These are phyloP conservation scores for Mus minutoides DNA, from an alignment of 2,797 vertebrate species.

Conservation along the genomic window DNA sequence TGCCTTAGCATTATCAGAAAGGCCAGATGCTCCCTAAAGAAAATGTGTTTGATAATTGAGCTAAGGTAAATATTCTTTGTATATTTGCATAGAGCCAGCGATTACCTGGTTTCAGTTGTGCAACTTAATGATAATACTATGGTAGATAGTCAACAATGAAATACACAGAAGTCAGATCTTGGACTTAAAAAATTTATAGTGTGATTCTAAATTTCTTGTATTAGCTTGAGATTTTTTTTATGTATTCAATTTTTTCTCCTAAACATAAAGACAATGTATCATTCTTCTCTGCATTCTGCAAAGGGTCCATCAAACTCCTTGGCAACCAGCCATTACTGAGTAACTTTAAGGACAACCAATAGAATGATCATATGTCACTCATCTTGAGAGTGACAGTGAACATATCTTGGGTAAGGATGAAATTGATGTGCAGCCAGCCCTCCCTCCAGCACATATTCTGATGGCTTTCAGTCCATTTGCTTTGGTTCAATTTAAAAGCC, in stretches of 20 bases:
- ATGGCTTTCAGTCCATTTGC: neutral
- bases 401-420: neutral
- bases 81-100: neutral
- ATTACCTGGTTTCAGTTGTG: neutral
- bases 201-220: neutral
- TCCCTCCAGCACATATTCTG: neutral
- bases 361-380: neutral
- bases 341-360: neutral
- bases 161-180: neutral
- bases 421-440: neutral
- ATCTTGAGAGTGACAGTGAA: neutral
- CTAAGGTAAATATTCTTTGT: conserved; percentile 11
- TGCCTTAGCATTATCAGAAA: neutral
- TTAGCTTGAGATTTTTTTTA: neutral
- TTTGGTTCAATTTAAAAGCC: conserved; percentile 25
- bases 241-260: neutral
- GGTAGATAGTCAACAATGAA: neutral
- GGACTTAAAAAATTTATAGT: neutral
- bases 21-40: neutral
- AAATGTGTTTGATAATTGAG: neutral
- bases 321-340: neutral
- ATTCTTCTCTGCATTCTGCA: neutral
- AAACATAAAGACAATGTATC: neutral
- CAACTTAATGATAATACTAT: neutral
- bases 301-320: neutral